These are phyloP conservation scores for Drosophila putrida DNA, from an alignment of 2,888 invertebrate species.

Conservation along the genomic window DNA sequence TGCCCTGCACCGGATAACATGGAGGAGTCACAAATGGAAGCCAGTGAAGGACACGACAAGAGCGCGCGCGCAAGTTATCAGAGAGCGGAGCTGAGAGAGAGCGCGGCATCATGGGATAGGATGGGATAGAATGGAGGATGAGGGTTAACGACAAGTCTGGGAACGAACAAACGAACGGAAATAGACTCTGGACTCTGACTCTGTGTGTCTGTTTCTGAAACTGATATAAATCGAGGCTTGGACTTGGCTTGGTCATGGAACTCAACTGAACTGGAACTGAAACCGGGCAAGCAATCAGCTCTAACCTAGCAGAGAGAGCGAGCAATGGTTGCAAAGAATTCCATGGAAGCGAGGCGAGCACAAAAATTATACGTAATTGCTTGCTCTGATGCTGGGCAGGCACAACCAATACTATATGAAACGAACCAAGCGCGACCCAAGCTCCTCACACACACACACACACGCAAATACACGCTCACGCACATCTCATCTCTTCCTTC, in stretches of 20 bases:
- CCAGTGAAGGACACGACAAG: conserved; percentile 57
- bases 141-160: neutral
- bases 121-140: conserved; percentile 16
- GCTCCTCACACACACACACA: conserved; percentile 42
- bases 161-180: conserved; percentile 54
- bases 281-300: conserved; percentile 16
- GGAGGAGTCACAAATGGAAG: conserved; percentile 55
- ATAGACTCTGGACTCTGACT: conserved; percentile 34
- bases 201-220: neutral
- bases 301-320: conserved; percentile 6
- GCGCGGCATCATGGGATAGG: conserved; percentile 21
- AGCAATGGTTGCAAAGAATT: conserved; percentile 43
- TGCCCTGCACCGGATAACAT: conserved; percentile 65
- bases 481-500: conserved; percentile 38
- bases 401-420: conserved; percentile 58
- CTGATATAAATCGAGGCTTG: conserved; percentile 53
- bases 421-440: conserved; percentile 63
- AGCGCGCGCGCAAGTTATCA: conserved; percentile 62
- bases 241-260: conserved; percentile 37
- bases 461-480: conserved; percentile 19
- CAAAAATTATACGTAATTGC: conserved; percentile 74
- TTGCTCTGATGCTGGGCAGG: conserved; percentile 71
- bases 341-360: conserved; percentile 57
- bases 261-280: conserved; percentile 11
- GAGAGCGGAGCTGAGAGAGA: conserved; percentile 20